Conservation (phyloP, 2,113 vertebrate species). For the Serilophus lunatus region DNA sequence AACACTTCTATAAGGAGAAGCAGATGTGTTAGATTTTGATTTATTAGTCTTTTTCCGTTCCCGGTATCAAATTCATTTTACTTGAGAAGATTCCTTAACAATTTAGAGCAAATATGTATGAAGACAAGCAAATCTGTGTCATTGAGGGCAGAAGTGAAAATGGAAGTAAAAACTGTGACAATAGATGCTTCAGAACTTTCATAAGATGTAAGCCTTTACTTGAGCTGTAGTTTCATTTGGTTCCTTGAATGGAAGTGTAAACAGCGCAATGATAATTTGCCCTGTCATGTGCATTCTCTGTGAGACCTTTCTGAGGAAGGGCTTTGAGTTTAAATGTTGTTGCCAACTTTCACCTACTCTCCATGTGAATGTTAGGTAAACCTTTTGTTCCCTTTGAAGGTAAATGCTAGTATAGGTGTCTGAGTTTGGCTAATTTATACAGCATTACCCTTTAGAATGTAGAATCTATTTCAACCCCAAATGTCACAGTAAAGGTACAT, state of each 20-base stretch:
- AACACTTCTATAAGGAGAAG: background rate
- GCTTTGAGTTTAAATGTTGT: conserved; percentile 30
- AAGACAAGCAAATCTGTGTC: background rate
- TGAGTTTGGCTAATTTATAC: background rate
- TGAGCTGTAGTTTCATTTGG: background rate
- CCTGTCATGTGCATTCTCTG: background rate
- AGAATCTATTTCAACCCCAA: conserved; percentile 13
- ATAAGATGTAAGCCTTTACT: background rate
- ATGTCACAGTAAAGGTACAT: conserved; percentile 20
- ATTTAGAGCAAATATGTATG: background rate
- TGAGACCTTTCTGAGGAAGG: background rate
- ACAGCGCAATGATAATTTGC: background rate
- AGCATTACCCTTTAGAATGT: conserved; percentile 38
- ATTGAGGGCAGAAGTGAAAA: background rate
- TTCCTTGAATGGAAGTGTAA: background rate
- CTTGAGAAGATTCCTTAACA: background rate
- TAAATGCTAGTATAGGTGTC: background rate
- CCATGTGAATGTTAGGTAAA: background rate
- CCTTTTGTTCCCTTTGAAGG: conserved; percentile 26
- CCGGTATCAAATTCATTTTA: background rate
- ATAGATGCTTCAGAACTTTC: background rate
- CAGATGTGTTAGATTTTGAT: background rate
- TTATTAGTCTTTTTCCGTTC: background rate
- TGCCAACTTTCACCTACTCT: background rate
- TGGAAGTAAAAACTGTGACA: background rate